Percentiles rank a stretch among this genome's conserved stretches.
phyloP scores from a whole-genome alignment of 2,113 vertebrate genomes.

The Rissa tridactyla region DNA sequence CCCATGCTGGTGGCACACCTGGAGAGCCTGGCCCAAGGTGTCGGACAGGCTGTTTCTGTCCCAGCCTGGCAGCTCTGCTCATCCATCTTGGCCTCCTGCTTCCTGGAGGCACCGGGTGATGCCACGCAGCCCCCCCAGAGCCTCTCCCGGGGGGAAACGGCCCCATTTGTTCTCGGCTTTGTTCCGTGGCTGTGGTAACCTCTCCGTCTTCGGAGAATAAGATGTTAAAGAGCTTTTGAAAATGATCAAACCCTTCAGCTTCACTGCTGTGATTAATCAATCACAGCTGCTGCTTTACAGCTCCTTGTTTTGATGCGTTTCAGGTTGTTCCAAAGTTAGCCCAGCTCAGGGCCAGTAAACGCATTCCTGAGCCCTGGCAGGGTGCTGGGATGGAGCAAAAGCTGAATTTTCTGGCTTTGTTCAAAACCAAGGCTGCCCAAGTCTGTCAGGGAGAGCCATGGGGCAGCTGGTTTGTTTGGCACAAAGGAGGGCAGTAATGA shows the following conservation, averaged over 20 bases:
- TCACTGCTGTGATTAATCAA: conserved; percentile 62
- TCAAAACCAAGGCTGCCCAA: not conserved
- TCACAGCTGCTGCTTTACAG: conserved; percentile 56
- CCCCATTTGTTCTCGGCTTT: not conserved
- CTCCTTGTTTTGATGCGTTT: conserved; percentile 31
- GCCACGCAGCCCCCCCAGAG: not conserved
- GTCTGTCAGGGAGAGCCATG: not conserved
- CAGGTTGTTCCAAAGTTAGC: conserved; percentile 24
- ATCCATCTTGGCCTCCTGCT: not conserved
- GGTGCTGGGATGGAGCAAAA: not conserved
- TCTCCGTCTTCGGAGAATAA: conserved; percentile 34
- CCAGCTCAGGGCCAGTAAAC: conserved; percentile 10
- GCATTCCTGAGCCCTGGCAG: not conserved
- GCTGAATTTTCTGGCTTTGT: not conserved
- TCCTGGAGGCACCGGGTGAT: not conserved
- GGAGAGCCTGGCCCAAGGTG: fast-evolving
- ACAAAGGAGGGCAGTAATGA: not conserved
- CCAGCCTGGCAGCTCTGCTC: not conserved
- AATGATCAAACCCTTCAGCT: conserved; percentile 56
- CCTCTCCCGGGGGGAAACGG: not conserved
- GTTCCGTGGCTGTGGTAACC: not conserved
- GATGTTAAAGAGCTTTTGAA: conserved; percentile 40
- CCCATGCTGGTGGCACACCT: not conserved
- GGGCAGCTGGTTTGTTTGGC: not conserved
- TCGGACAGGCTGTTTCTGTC: not conserved